phyloP scores from a whole-genome alignment of 2,888 invertebrate genomes.

The Amorpha juglandis region DNA sequence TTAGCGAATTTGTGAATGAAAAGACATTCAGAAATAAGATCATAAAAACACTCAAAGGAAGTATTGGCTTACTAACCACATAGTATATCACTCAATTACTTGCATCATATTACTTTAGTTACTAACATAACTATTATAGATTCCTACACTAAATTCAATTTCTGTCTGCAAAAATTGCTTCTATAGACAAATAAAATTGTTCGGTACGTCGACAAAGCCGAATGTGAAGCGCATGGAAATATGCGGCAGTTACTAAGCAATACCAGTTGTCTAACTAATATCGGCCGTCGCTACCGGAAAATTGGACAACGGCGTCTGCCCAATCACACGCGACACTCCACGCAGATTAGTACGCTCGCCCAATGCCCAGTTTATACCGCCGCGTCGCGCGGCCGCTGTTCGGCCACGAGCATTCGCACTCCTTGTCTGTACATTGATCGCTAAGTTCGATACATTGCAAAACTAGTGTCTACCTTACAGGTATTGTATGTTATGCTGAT shows the following conservation, averaged over 20 bases:
- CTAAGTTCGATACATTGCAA: conserved; percentile 46
- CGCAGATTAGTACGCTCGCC: conserved; percentile 80
- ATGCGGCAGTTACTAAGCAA: conserved; percentile 58
- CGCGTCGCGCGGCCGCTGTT: conserved; percentile 48
- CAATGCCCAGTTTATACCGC: conserved; percentile 63
- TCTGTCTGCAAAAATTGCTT: conserved; percentile 1
- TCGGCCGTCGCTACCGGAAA: conserved; percentile 74
- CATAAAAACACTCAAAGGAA: too few relatives aligned
- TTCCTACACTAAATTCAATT: neutral
- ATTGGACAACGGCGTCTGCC: conserved; percentile 79
- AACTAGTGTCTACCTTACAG: conserved; percentile 52
- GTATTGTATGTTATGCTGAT: conserved; percentile 60
- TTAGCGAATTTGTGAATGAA: too few relatives aligned
- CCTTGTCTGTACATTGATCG: conserved; percentile 69
- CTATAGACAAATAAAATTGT: neutral
- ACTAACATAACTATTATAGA: neutral
- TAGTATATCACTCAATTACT: neutral
- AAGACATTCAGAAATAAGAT: too few relatives aligned
- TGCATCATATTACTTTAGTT: too few relatives aligned
- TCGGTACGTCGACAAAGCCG: conserved; percentile 4
- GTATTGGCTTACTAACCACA: too few relatives aligned
- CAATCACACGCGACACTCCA: conserved; percentile 83
- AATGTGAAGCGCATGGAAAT: conserved; percentile 12
- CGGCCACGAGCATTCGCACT: conserved; percentile 65
- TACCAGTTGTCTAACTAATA: conserved; percentile 74